These are phyloP conservation scores for Tychaedon coryphoeus DNA, from an alignment of 2,113 vertebrate species.

Conservation along the genomic window DNA sequence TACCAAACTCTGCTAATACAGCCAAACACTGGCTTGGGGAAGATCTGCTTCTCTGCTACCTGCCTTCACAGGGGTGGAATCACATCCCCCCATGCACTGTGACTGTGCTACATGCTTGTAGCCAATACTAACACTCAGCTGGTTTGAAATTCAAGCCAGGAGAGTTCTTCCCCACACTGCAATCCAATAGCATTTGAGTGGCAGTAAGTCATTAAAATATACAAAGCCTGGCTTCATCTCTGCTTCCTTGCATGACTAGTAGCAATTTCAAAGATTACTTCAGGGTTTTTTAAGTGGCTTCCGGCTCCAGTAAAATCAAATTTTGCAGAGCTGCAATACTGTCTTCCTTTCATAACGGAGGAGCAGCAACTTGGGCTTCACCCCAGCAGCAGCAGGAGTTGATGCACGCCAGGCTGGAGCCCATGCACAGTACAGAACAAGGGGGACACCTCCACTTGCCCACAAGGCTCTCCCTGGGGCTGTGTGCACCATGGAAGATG, in stretches of 20 bases:
- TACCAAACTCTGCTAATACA: neutral
- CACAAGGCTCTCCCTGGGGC: neutral
- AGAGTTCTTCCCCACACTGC: neutral
- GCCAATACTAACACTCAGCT: neutral
- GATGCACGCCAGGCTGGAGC: neutral
- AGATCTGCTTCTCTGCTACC: neutral
- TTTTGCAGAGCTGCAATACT: neutral
- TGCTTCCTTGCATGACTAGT: neutral
- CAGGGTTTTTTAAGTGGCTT: neutral
- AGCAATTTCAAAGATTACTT: neutral
- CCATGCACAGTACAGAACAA: accelerated
- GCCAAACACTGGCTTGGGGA: neutral
- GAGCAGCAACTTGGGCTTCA: neutral
- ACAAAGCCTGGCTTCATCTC: neutral
- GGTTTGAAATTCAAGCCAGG: neutral
- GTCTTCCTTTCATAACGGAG: neutral
- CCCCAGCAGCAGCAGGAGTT: neutral
- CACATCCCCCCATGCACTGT: accelerated
- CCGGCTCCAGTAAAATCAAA: neutral
- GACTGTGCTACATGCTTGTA: accelerated
- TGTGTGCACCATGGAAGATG: neutral
- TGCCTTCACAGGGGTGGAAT: neutral
- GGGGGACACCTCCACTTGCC: neutral
- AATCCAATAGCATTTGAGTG: neutral
- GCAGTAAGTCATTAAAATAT: neutral